phyloP scores from a whole-genome alignment of 2,797 vertebrate genomes.

The Lacerta bilineata region DNA sequence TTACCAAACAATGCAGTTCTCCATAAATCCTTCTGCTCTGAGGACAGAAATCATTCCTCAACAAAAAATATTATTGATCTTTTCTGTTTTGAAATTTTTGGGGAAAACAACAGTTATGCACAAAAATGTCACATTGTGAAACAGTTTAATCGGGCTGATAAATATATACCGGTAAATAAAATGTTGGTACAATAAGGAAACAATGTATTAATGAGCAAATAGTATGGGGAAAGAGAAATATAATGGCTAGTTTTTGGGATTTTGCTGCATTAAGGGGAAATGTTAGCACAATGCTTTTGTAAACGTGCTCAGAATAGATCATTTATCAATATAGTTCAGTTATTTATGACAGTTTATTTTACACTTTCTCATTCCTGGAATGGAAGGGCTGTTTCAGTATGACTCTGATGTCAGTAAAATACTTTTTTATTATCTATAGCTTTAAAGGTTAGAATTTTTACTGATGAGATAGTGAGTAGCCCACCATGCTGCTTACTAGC shows the following conservation, averaged over 20 bases:
- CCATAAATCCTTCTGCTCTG: constrained; percentile 26
- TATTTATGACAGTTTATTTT: background rate
- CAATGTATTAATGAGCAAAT: background rate
- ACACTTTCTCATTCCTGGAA: background rate
- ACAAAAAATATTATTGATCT: constrained; percentile 7
- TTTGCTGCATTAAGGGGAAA: background rate
- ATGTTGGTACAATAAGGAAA: background rate
- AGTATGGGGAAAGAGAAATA: background rate
- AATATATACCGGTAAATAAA: too few relatives aligned
- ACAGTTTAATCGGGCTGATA: background rate
- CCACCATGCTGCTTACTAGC: too few relatives aligned
- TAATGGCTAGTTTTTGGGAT: too few relatives aligned
- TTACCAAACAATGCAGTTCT: constrained; percentile 26
- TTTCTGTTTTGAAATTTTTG: constrained; percentile 34
- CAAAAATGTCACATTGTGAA: constrained; percentile 9
- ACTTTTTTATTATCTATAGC: too few relatives aligned
- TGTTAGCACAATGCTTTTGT: background rate
- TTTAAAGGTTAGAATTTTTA: too few relatives aligned
- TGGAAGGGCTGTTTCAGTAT: background rate
- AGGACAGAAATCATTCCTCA: constrained; percentile 2
- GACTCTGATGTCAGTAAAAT: too few relatives aligned
- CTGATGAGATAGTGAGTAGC: too few relatives aligned
- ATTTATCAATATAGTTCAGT: background rate
- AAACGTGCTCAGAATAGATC: background rate
- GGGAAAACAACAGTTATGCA: constrained; percentile 1